A percentile compares a stretch with the other conserved stretches of the same genome.
These are phyloP conservation scores for Drepanosiphum platanoidis DNA, from an alignment of 2,888 invertebrate genomes.

Conservation along the genomic window DNA sequence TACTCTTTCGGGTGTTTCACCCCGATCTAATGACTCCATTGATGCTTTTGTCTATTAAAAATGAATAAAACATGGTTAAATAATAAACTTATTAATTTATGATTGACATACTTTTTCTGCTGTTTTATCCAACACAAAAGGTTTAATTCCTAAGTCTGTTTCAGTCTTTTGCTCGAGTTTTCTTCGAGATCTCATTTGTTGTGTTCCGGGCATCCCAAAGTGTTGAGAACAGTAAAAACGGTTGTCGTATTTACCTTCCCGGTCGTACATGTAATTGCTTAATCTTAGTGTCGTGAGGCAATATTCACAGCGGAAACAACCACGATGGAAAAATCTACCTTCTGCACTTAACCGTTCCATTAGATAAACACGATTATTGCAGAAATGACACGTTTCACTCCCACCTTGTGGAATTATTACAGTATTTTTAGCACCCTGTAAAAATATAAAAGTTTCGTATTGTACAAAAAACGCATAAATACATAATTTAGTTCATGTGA, in stretches of 20 bases:
- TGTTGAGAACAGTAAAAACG: conserved; percentile 82
- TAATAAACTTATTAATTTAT: background rate
- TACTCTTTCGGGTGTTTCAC: conserved; percentile 78
- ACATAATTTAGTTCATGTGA: too few relatives aligned
- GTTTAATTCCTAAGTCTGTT: conserved; percentile 53
- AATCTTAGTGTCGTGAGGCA: conserved; percentile 86
- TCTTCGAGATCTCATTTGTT: conserved; percentile 63
- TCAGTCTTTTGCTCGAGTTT: conserved; percentile 60
- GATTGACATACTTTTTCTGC: conserved; percentile 36
- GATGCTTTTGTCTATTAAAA: conserved; percentile 43
- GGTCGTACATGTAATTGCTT: conserved; percentile 80
- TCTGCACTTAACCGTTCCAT: conserved; percentile 92
- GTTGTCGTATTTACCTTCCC: conserved; percentile 75
- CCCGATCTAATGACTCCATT: conserved; percentile 64
- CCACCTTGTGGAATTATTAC: conserved; percentile 75
- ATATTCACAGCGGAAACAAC: conserved; percentile 94
- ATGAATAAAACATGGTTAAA: conserved; percentile 7
- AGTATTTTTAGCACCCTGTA: conserved; percentile 72
- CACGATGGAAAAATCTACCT: conserved; percentile 89
- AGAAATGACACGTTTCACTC: conserved; percentile 86
- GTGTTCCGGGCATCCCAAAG: conserved; percentile 73
- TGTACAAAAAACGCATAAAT: too few relatives aligned
- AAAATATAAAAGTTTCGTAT: background rate
- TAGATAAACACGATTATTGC: conserved; percentile 90
- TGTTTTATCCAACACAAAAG: conserved; percentile 21